A percentile compares a stretch with the other conserved stretches of the same genome.
These are phyloP conservation scores for Limulus polyphemus DNA, from an alignment of 2,888 invertebrate species.

Conservation along the genomic window DNA sequence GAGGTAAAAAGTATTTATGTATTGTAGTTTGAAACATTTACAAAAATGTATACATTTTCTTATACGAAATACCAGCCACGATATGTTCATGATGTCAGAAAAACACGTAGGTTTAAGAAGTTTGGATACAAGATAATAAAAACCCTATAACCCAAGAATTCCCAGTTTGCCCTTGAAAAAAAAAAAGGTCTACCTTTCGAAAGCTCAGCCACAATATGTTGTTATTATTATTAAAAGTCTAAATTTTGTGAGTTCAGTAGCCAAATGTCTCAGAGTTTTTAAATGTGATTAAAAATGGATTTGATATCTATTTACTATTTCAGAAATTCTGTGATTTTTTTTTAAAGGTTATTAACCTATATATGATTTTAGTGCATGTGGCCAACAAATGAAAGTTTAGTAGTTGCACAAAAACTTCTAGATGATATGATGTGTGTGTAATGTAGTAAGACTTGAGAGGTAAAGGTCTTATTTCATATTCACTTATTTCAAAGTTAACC, in stretches of 20 bases:
- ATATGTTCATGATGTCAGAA: conserved; percentile 1
- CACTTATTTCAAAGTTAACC: no score
- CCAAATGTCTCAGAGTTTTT: neutral
- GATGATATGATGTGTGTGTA: no score
- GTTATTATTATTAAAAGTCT: no score
- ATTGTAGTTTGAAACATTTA: neutral
- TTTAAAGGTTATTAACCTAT: neutral
- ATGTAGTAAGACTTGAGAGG: no score
- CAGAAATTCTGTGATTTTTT: neutral
- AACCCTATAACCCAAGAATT: no score
- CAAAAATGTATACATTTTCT: conserved; percentile 6
- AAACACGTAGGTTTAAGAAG: neutral
- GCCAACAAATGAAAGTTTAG: no score
- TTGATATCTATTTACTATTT: neutral
- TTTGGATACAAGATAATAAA: neutral
- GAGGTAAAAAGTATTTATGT: conserved; percentile 22
- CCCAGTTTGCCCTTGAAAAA: no score
- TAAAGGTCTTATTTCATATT: no score
- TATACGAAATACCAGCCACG: neutral
- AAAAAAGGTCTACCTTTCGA: no score
- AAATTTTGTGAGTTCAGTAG: no score
- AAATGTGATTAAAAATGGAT: neutral
- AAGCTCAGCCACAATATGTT: no score
- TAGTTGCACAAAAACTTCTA: no score
- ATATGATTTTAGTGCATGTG: neutral